These are phyloP conservation scores for Nasonia giraulti DNA, from an alignment of 1,140 invertebrate genomes.

Conservation along the genomic window DNA sequence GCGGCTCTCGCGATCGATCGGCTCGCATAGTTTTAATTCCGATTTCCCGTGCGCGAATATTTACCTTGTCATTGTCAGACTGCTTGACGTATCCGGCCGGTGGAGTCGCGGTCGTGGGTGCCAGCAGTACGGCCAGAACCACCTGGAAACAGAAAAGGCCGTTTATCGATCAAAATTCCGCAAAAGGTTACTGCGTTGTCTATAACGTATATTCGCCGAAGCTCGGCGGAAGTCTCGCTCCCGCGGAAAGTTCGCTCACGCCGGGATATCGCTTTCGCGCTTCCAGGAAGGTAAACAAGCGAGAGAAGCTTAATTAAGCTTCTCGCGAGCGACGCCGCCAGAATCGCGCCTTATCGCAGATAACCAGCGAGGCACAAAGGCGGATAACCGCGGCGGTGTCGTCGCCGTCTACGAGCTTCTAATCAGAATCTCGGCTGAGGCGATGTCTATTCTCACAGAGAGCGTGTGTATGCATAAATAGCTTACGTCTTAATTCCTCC, in stretches of 20 bases:
- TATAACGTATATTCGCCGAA: background rate
- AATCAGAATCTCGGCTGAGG: background rate
- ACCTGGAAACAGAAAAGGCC: conserved; percentile 61
- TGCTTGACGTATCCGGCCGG: conserved; percentile 67
- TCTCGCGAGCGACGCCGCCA: background rate
- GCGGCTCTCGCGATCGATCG: background rate
- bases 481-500: background rate
- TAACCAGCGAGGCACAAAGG: background rate
- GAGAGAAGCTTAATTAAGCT: conserved; percentile 2
- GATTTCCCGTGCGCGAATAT: conserved; percentile 18
- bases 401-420: background rate
- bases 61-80: conserved; percentile 68
- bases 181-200: too few species aligned
- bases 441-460: background rate
- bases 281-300: background rate
- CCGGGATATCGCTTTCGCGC: background rate
- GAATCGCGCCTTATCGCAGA: background rate
- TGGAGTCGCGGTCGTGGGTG: conserved; percentile 61
- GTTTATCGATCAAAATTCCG: too few species aligned
- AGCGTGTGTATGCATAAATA: background rate
- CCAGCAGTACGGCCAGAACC: conserved; percentile 62
- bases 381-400: background rate
- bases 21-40: background rate
- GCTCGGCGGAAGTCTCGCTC: background rate
- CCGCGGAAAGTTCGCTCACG: background rate